Base-by-base conservation (phyloP, 2,888 invertebrate species). In the Allacma fusca region DNA sequence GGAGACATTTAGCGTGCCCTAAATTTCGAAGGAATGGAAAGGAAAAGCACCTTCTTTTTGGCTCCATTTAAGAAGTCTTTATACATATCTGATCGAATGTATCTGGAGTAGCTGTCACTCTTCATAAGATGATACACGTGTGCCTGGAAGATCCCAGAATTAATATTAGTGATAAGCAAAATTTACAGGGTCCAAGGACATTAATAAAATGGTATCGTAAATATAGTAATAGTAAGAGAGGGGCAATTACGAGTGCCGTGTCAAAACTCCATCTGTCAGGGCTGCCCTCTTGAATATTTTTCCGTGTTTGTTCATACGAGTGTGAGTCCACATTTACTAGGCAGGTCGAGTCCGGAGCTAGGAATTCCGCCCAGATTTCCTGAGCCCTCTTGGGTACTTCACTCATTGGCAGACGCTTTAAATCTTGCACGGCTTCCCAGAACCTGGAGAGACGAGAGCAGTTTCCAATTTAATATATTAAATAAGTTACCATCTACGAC, bases 91-190 rank as follows among this genome's bases (percentile, higher is more conserved):
- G 98, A 98, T 82, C 99, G 92, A 75, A 99, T 89, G 87, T 98
- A 99, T 84, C 99, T 91, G 75, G 97, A 97, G 87, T 99, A 99
- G 86, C 97, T 97, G 88, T 99, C 99, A 83, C 96, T 97, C 87
- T 98, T 98, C 99, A 99, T 99, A 84, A 99, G 89, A 86, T 98
- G 97, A 88, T 98, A 99, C 57, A 99, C 98, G 88, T 99, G 99
- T 9, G 97, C 95, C 96, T 97, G 4, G 40, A 74, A 34, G 29
- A 21, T 65, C 34, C 9, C 24, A 21, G 23, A 44, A 50, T 24
- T 50, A 57, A 21, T 71, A 50, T 50, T 9, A 21, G 13, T 40
- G 19, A 50, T 26, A 71, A 2, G 43, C n/a, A 24, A n/a, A 4
- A 64, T 4, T 19, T 70, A 44, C 16, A n/a, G 23, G 62, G 34